Evolutionary conservation across 2,888 invertebrate species (phyloP), one percentile per base, ranked within the genome.

Genomic region (Imbricaverruca yamaguchii): DNA sequence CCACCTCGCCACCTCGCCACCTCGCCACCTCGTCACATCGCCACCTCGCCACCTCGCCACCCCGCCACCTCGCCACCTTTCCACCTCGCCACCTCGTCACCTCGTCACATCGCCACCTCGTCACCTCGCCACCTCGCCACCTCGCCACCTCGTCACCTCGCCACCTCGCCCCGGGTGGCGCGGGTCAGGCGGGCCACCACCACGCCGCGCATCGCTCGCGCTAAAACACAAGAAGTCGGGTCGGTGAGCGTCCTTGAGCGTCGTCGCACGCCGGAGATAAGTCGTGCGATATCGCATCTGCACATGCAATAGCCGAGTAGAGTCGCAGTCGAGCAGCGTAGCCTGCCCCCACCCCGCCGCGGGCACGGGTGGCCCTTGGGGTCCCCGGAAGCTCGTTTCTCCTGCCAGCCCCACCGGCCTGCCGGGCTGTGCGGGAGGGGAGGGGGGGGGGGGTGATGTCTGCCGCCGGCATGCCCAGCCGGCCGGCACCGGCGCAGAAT

Each of bases 401-500:
- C 18, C n/a, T n/a, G 63, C n/a, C 63, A 2, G 18, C 6, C n/a
- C 63, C n/a, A n/a, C 63, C 63, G 63, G 63, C 63, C 63, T 18
- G n/a, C n/a, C 63, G 18, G 18, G 18, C 21, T 21, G 61, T 8
- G 15, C 61, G 61, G 61, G 18, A 15, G 61, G 61, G 61, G 15
- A 0, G 18, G 61, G 18, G 61, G 18, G 15, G 1, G 61, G 18
- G 18, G 61, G 61, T 63, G 39, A 39, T 39, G 39, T 39, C 39
- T 39, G 39, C 39, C 39, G 1, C 39, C 39, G 39, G 39, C 39
- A 39, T 39, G 39, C 39, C 39, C 39, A 39, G 39, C 39, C 39
- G 39, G 39, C 39, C 69, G 69, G 63, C 63, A 69, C 69, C 39
- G 25, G 25, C 69, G 39, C 69, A 25, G 69, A 69, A 69, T 69